Percentiles rank a stretch among this genome's conserved stretches.
Evolutionary conservation across 2,888 invertebrate genomes (phyloP).

Genomic region (Tuta absoluta): DNA sequence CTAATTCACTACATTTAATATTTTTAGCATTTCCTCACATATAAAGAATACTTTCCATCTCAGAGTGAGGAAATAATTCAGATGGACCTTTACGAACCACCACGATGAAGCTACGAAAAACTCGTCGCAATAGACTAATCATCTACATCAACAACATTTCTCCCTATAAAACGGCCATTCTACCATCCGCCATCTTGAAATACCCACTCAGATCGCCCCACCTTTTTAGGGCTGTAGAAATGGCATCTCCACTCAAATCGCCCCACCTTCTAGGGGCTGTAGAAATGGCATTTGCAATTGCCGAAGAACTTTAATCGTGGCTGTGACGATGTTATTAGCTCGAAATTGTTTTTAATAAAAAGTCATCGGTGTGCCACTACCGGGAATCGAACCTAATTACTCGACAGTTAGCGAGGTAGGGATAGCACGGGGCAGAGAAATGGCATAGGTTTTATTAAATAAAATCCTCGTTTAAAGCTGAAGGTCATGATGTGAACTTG

Average conservation of each 20-base stretch:
- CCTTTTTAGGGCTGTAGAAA: constrained; percentile 34
- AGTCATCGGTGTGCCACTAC: constrained; percentile 41
- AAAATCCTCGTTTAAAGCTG: no score
- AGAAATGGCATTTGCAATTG: constrained; percentile 53
- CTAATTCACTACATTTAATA: no score
- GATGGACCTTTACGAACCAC: no score
- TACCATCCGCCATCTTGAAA: not conserved
- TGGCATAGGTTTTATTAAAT: not conserved
- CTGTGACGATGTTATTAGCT: constrained; percentile 65
- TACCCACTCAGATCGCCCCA: not conserved
- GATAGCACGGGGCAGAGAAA: not conserved
- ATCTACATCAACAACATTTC: not conserved
- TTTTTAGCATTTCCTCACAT: no score
- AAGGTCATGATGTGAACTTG: no score
- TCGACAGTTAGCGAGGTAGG: constrained; percentile 48
- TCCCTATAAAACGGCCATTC: not conserved
- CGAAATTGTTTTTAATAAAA: constrained; percentile 46
- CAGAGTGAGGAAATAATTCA: no score
- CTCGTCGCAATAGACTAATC: no score
- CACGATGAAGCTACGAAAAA: no score
- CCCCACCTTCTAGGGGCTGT: constrained; percentile 25
- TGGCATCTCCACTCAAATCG: constrained; percentile 43
- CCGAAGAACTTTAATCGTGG: constrained; percentile 57
- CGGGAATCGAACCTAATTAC: constrained; percentile 70
- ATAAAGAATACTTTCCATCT: no score